Percentiles rank a stretch among this genome's conserved stretches.
Evolutionary conservation across 2,797 vertebrate species (phyloP).

Genomic region (Lophius americanus): DNA sequence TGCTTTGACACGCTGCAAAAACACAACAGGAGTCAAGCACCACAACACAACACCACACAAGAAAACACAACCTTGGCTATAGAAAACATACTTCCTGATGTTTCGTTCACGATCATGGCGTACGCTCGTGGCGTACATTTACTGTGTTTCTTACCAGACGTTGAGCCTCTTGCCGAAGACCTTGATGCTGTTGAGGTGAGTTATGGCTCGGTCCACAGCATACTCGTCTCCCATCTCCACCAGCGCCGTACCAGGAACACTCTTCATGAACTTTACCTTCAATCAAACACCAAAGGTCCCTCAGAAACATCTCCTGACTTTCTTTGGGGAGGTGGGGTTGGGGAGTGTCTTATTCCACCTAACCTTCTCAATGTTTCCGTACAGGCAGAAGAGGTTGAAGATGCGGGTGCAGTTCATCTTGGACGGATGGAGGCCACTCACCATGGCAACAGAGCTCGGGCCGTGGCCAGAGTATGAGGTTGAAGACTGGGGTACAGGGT

Average conservation of each 20-base stretch:
- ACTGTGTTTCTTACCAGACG: slow-evolving; percentile 86
- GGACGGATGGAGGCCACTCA: slow-evolving; percentile 92
- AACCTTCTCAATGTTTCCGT: slow-evolving; percentile 98
- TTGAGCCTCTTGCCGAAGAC: slow-evolving; percentile 96
- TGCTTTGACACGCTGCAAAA: slow-evolving; percentile 92
- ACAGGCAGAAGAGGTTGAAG: slow-evolving; percentile 98
- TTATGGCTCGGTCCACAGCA: slow-evolving; percentile 95
- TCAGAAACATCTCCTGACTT: not conserved
- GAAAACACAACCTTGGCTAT: too few species aligned
- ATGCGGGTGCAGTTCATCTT: slow-evolving; percentile 98
- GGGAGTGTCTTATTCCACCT: not conserved
- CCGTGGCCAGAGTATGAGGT: slow-evolving; percentile 87
- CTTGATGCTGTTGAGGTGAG: slow-evolving; percentile 97
- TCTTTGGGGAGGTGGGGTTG: too few species aligned
- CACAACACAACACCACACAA: too few species aligned
- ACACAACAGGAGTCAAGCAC: not conserved
- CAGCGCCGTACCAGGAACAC: slow-evolving; percentile 93
- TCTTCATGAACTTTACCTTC: slow-evolving; percentile 99
- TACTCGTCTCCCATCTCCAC: slow-evolving; percentile 99
- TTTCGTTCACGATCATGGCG: too few species aligned
- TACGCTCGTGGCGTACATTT: too few species aligned
- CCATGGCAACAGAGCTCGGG: slow-evolving; percentile 94
- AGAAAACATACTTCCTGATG: too few species aligned
- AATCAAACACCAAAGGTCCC: slow-evolving; percentile 6
- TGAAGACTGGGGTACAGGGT: slow-evolving; percentile 90